Base-by-base conservation (phyloP, 2,113 vertebrate genomes). In the Gymnobelideus leadbeateri region DNA sequence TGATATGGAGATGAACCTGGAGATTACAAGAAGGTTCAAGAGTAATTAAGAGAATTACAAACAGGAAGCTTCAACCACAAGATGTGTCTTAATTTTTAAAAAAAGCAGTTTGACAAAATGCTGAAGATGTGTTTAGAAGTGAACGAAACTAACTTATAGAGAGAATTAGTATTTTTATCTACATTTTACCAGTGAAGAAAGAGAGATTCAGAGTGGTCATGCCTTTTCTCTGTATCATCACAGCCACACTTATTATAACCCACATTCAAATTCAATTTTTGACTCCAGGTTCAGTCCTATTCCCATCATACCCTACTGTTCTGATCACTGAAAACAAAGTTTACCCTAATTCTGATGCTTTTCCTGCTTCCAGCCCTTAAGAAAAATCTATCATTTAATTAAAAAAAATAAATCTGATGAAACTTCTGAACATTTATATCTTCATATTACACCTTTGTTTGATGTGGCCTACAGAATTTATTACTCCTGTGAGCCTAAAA, bases 21-120 rank as follows among this genome's bases (percentile, higher is more conserved):
- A 93, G 94, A 84, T 52, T 91, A 50, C 51, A 54, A 89, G 51
- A 21, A 57, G 55, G 6, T 47, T 1, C 51, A 2, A 54, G 31
- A 84, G 8, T 93, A 51, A 61, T 77, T 92, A 43, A 8, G 77
- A 52, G 61, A 94, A 96, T 96, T 37, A 94, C 91, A 93, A 16
- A 12, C 61, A 68, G 25, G 61, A 9, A n/a, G 1, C 14, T 68
- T n/a, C 31, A 68, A n/a, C 12, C 31, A 68, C 14, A 68, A 68
- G 31, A 68, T n/a, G 51, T 51, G 11, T 51, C 11, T 51, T 10
- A 51, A 51, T 51, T 51, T 51, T 51, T n/a, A n/a, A 68, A 68
- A 68, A 57, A 68, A 37, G 24, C 11, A 68, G 12, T 68, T 68
- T n/a, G n/a, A 68, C 61, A 37, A 68, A n/a, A 68, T n/a, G 55